A percentile compares a stretch with the other conserved stretches of the same genome.
phyloP scores from a whole-genome alignment of 2,797 vertebrate species.

The Crocodylus rhombifer region DNA sequence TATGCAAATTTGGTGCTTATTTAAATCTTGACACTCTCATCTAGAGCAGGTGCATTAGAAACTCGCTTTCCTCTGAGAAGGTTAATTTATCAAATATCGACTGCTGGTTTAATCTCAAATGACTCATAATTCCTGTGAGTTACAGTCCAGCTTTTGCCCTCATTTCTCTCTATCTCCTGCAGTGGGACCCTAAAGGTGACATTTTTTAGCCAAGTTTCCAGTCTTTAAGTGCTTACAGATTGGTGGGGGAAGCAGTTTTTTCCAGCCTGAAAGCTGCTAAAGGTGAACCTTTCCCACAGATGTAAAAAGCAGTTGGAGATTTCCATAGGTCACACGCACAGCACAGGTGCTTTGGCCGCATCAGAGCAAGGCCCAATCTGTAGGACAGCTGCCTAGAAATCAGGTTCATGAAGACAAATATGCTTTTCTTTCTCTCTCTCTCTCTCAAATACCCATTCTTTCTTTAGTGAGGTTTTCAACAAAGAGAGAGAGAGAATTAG shows the following conservation, averaged over 20 bases:
- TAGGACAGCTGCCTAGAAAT: background rate
- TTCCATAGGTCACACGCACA: fast-evolving
- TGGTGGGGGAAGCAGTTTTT: background rate
- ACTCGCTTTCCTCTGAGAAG: conserved; percentile 35
- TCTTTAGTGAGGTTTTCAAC: no score
- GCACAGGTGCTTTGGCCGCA: background rate
- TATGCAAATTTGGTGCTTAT: conserved; percentile 67
- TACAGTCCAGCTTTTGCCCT: conserved; percentile 2
- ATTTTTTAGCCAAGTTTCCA: conserved; percentile 4
- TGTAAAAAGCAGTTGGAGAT: background rate
- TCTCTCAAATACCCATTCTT: no score
- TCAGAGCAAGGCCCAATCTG: background rate
- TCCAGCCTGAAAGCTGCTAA: background rate
- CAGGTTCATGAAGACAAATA: background rate
- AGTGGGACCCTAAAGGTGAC: background rate
- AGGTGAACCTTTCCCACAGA: background rate
- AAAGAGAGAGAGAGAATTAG: no score
- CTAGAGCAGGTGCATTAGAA: conserved; percentile 66
- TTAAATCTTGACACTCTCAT: conserved; percentile 61
- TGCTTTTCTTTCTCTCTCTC: no score
- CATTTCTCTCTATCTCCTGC: conserved; percentile 5
- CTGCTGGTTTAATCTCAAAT: conserved; percentile 6
- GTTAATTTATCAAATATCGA: conserved; percentile 32
- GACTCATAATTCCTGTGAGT: background rate
- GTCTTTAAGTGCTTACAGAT: background rate